phyloP scores from a whole-genome alignment of 2,113 vertebrate species.

The Phalacrocorax carbo region DNA sequence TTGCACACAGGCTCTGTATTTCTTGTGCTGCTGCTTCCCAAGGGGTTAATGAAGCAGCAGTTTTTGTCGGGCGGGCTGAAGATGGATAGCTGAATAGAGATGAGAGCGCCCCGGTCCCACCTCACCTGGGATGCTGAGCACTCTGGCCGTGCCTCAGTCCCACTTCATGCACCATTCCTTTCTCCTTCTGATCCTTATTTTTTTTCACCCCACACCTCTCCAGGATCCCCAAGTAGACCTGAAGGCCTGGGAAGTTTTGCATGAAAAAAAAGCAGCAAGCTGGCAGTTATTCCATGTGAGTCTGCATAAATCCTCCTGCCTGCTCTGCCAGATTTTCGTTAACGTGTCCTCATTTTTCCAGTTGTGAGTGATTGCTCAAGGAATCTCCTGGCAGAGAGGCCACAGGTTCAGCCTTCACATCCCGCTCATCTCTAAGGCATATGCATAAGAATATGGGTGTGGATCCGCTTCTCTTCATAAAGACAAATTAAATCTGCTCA shows the following conservation, averaged over 20 bases:
- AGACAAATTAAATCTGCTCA: neutral
- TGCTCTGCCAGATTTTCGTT: neutral
- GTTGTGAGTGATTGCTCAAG: neutral
- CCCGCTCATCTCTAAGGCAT: neutral
- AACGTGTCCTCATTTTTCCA: neutral
- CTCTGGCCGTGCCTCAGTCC: neutral
- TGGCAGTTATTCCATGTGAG: neutral
- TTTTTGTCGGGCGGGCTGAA: neutral
- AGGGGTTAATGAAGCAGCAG: neutral
- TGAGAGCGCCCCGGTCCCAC: neutral
- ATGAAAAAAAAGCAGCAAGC: neutral
- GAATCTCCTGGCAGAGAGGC: neutral
- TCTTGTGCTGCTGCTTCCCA: neutral
- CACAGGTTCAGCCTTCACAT: neutral
- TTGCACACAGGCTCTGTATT: neutral
- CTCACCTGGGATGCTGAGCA: neutral
- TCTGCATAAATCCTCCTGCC: neutral
- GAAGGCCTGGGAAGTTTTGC: neutral
- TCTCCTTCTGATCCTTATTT: neutral
- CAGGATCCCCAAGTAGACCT: neutral
- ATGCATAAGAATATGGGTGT: neutral
- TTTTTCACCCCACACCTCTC: neutral
- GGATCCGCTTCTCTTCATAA: neutral
- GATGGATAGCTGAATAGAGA: neutral
- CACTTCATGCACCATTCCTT: neutral